These are phyloP conservation scores for Mechanitis mazaeus DNA, from an alignment of 2,888 invertebrate genomes.

Conservation along the genomic window DNA sequence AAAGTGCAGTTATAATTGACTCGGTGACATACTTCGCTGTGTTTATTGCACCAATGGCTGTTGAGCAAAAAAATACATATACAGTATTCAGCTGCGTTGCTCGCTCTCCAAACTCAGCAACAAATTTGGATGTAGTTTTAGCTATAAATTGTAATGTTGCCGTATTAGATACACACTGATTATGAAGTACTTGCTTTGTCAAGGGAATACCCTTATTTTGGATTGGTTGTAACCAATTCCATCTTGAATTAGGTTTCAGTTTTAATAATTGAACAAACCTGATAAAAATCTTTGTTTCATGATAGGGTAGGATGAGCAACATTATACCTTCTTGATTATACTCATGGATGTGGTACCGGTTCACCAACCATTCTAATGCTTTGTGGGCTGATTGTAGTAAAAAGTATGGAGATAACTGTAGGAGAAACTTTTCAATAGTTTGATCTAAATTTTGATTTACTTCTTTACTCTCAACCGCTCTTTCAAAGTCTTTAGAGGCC, in stretches of 20 bases:
- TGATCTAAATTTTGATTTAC: slow-evolving; percentile 86
- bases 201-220: slow-evolving; percentile 86
- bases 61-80: slow-evolving; percentile 88
- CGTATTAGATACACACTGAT: slow-evolving; percentile 79
- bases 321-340: slow-evolving; percentile 91
- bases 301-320: slow-evolving; percentile 91
- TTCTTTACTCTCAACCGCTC: slow-evolving; percentile 84
- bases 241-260: slow-evolving; percentile 77
- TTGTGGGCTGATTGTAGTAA: slow-evolving; percentile 89
- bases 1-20: slow-evolving; percentile 80
- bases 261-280: slow-evolving; percentile 85
- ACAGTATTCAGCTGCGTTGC: slow-evolving; percentile 81
- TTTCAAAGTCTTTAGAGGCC: slow-evolving; percentile 86
- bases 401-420: slow-evolving; percentile 91
- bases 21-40: slow-evolving; percentile 74
- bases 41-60: slow-evolving; percentile 83
- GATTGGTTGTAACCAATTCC: slow-evolving; percentile 85
- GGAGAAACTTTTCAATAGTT: slow-evolving; percentile 86
- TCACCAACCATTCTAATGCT: slow-evolving; percentile 96
- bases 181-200: slow-evolving; percentile 82
- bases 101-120: slow-evolving; percentile 77
- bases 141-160: slow-evolving; percentile 54
- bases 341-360: slow-evolving; percentile 90
- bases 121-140: slow-evolving; percentile 53
- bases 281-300: slow-evolving; percentile 93